Base-by-base conservation (phyloP, 2,113 vertebrate species). In the Nothobranchius furzeri region DNA sequence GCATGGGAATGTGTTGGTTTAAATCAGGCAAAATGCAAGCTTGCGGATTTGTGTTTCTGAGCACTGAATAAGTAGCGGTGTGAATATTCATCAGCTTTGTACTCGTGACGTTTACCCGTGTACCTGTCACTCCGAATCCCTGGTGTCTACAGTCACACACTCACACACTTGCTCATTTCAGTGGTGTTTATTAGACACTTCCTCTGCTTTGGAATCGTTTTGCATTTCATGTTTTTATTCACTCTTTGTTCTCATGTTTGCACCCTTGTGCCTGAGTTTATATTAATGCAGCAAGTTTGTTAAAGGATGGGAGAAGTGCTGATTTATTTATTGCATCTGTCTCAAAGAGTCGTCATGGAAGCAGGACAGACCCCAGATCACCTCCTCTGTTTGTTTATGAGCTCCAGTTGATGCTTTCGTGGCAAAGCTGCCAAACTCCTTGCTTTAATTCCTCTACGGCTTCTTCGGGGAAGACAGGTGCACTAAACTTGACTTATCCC, bases 61-160 rank as follows among this genome's bases (percentile, higher is more conserved):
- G 56, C 45, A 59, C 42, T 48, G 57, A 58, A 65, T 57, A 60
- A 85, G 81, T 65, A 75, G 49, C 66, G n/a, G 46, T 73, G 72
- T 87, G 85, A 86, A 91, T 91, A 90, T 91, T 90, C 85, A 91
- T 89, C 81, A 87, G 81, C 70, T 79, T 64, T 76, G 72, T 77
- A 60, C 30, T 60, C 52, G 60, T 76, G 79, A 83, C 81, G 68
- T 82, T 75, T 85, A 87, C 76, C 50, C 78, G 50, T 89, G 88
- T 91, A 87, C 59, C 82, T 84, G 85, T 54, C 87, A 83, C 54
- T 91, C 90, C 78, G 9, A 43, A 63, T 83, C 77, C 81, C 70
- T 43, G 73, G 78, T 77, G 77, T 63, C 67, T 73, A 55, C 62
- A 73, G 37, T 59, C 53, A 46, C 51, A 56, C 43, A 69, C 40